Conservation (phyloP, 92 coral and sea anemone genomes). For the Chrysogorgia sp. region DNA sequence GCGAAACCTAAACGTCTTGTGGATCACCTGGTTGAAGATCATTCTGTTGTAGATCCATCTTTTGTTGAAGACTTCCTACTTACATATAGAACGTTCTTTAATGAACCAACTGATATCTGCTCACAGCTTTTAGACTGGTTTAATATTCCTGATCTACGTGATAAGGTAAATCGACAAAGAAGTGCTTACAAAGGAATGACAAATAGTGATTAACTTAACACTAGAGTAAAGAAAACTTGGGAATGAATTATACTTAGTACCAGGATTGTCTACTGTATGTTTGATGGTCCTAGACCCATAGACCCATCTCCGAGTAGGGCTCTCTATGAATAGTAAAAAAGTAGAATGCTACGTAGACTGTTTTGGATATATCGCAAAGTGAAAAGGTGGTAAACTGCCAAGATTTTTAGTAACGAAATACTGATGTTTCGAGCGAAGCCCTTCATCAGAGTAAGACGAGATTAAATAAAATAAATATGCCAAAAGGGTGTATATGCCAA, state of each 20-base stretch:
- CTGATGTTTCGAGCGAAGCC: no score
- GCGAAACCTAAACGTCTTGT: slow-evolving; percentile 86
- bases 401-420: no score
- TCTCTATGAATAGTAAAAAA: no score
- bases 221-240: neutral
- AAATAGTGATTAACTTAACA: neutral
- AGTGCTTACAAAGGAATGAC: neutral
- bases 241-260: neutral
- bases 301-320: no score
- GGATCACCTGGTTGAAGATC: slow-evolving; percentile 88
- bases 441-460: no score
- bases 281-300: no score
- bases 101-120: slow-evolving; percentile 85
- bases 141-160: slow-evolving; percentile 71
- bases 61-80: slow-evolving; percentile 93
- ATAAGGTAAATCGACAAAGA: slow-evolving; percentile 74
- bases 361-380: no score
- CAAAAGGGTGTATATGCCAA: no score
- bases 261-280: no score
- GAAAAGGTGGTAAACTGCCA: no score
- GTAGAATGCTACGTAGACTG: no score
- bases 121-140: slow-evolving; percentile 89
- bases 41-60: slow-evolving; percentile 95
- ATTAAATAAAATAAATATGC: no score
- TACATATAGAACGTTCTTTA: slow-evolving; percentile 85